Evolutionary conservation across 2,113 vertebrate species (phyloP), one percentile per base, ranked within the genome.

Genomic region (Indicator maculatus): DNA sequence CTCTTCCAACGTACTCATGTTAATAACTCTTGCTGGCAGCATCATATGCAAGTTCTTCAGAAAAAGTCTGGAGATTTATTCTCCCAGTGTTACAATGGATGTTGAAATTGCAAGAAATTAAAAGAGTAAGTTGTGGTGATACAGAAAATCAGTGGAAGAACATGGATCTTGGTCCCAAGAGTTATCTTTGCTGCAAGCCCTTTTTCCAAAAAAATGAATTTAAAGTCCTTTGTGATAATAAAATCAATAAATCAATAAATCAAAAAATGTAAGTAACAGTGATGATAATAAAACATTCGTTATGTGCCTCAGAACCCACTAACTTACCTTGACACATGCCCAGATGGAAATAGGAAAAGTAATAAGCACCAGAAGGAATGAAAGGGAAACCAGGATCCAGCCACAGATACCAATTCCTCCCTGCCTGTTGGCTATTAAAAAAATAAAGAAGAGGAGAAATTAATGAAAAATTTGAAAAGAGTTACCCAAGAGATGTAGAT

Each of bases 331-430:
- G 31, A 99, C 52, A 93, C 98, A 98, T 60, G 98, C 95, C 98
- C 98, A 99, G 93, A 99, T 95, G 50, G 98, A 99, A 91, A 99
- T 0, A 8, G 98, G 98, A 88, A 98, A 98, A 11, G 98, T 97
- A 12, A 97, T 16, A 28, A 98, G 2, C 33, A 98, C 86, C n/a
- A 99, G 95, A 8, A 99, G 5, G 38, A 97, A 96, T 18, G 98
- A 98, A 13, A 99, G 20, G 4, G 93, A 97, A 88, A 98, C 94
- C 11, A 99, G 89, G 53, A 98, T 41, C 98, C 98, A 99, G 44
- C 98, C 98, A 61, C 97, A 95, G 17, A 96, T 95, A 36, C 98
- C 98, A 66, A 98, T 93, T 82, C 96, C 90, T 7, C 96, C 97
- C 7, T 47, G 87, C 23, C 61, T 95, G 52, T 98, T 96, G 24